Base-by-base conservation (phyloP, 2,888 invertebrate species). In the Scaptomyza polygonia region DNA sequence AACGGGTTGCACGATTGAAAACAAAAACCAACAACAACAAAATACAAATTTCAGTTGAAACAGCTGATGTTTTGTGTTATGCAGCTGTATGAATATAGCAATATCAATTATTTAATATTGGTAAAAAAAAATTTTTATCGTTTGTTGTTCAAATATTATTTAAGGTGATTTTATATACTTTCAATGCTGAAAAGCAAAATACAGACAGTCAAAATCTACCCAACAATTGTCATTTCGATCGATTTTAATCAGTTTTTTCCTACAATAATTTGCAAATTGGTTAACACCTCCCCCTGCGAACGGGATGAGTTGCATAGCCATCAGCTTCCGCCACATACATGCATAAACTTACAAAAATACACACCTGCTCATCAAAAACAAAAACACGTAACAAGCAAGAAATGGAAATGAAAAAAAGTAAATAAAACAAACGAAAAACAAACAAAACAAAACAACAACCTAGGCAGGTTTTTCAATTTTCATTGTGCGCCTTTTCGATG, bases 401-500 rank as follows among this genome's bases (percentile, higher is more conserved):
- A 29, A n/a, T 49, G 21, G 21, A 21, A 25, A 25, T 25, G 25
- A 34, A 14, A 32, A 29, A 12, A 21, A 29, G 14, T 12, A n/a
- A 34, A 58, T 25, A 52, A 58, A 21, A 49, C 9, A 6, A 36
- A 16, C 39, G 39, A 39, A 39, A 39, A 39, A 39, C 39, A 39
- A 39, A 39, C 16, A 16, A 39, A 39, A 29, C 9, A 40, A 29
- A 49, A 16, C 14, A 27, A 44, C 67, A 65, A 34, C 9, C 52
- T 21, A 62, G 54, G 57, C 43, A 44, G 9, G 61, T 67, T 86
- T 86, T 83, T 79, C 66, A 80, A 80, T 88, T 88, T 71, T 76
- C 79, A 67, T 65, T 79, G 84, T 74, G 62, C 53, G 62, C 77
- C 64, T 76, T 83, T 79, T 76, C 55, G 84, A 72, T 88, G 80